Evolutionary conservation across 2,797 vertebrate species (phyloP), one percentile per base, ranked within the genome.

Genomic region (Pelobates cultripes): DNA sequence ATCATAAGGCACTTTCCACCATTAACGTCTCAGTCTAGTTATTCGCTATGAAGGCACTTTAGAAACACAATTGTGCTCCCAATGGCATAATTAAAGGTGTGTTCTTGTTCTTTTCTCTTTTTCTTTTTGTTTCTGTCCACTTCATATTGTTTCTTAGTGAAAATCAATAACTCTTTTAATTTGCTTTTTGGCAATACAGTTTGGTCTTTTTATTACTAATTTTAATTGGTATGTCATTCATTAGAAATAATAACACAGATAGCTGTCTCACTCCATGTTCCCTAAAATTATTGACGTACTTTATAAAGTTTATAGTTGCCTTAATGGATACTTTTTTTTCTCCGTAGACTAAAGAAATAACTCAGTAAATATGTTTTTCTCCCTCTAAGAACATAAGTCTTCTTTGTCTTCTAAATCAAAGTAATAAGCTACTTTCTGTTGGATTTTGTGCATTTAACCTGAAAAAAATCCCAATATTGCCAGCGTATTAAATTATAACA

Each of bases 1-100:
- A 64, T 64, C 28, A 64, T 64, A 64, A 64, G 17, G 61, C 61
- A 64, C 61, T 64, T 64, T 64, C 17, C 61, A 4, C 61, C 61
- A 64, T 40, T 64, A 64, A 64, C 28, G 61, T 64, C 14, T 64
- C 17, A 64, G 14, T 7, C 61, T 40, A 64, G 17, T 28, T 64
- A 28, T 64, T 7, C n/a, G 28, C 61, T 4, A 40, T 7, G n/a
- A n/a, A 64, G 17, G 17, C 61, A 64, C 17, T 41, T 28, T 40
- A 64, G 14, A 17, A 40, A 40, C 7, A 64, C 61, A 7, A 2
- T 2, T 40, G 7, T 1, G n/a, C 17, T 64, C 17, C 61, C 61
- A 64, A 40, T 4, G 61, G 61, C 17, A 40, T 7, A 28, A 64
- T 64, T 64, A 64, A 64, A 64, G 17, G 61, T 64, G 14, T 64